Conservation (phyloP, 2,797 vertebrate species). For the Rhyacichthys aspro region DNA sequence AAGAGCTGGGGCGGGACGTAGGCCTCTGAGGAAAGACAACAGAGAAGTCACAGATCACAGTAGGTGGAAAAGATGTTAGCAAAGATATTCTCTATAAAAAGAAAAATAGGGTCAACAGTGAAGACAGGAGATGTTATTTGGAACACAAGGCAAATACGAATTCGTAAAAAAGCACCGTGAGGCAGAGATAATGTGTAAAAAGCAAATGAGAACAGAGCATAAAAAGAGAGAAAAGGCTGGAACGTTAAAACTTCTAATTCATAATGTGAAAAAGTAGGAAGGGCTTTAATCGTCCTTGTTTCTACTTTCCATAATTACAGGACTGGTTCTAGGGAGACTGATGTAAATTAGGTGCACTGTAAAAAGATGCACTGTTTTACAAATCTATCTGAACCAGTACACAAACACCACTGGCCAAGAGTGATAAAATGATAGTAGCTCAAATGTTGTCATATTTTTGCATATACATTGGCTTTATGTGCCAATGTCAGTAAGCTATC, state of each 20-base stretch:
- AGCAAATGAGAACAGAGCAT: not conserved
- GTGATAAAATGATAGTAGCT: too few species aligned
- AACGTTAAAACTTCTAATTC: not conserved
- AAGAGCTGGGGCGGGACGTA: conserved; percentile 96
- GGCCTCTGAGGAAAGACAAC: conserved; percentile 78
- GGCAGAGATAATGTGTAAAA: conserved; percentile 1
- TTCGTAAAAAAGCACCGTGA: too few species aligned
- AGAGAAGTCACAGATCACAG: not conserved
- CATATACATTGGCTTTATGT: too few species aligned
- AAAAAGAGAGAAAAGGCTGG: not conserved
- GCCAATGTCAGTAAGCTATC: too few species aligned
- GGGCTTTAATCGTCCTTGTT: not conserved
- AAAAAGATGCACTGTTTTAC: not conserved
- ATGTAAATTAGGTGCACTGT: too few species aligned
- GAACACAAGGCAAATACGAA: too few species aligned
- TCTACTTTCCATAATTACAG: conserved; percentile 6
- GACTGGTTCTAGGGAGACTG: not conserved
- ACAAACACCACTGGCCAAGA: too few species aligned
- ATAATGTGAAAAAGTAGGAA: not conserved
- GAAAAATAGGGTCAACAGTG: not conserved
- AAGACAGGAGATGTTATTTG: not conserved
- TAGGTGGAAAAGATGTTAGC: too few species aligned
- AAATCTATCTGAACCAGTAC: too few species aligned
- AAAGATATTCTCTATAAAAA: too few species aligned
- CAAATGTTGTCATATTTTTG: too few species aligned